Conservation (phyloP, 2,888 invertebrate genomes). For the Pegoplata infirma region DNA sequence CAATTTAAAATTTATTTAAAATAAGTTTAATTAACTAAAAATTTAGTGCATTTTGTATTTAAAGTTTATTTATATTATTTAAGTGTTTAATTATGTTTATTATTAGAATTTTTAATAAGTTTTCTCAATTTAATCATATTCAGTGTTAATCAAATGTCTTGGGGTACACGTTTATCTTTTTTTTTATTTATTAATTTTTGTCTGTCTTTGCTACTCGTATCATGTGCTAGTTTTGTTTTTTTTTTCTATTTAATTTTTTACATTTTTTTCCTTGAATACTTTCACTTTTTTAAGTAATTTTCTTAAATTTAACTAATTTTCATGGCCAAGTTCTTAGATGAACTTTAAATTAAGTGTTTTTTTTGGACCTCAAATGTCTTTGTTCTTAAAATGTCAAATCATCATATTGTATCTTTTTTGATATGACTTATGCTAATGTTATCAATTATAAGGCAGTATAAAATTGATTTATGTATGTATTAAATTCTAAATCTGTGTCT, state of each 20-base stretch:
- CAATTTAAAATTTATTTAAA: neutral
- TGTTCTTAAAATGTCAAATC: neutral
- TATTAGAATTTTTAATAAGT: neutral
- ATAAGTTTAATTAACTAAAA: too few species aligned
- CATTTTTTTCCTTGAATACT: constrained; percentile 8
- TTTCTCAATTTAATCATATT: constrained; percentile 4
- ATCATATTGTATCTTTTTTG: too few species aligned
- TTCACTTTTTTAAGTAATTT: constrained; percentile 43
- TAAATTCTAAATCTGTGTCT: too few species aligned
- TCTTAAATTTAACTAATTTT: constrained; percentile 3
- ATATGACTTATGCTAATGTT: too few species aligned
- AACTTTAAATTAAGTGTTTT: neutral
- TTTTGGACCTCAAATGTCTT: neutral
- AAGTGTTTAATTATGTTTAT: too few species aligned
- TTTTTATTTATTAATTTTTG: neutral
- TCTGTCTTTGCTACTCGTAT: constrained; percentile 4
- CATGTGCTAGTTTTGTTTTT: constrained; percentile 22
- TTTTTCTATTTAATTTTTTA: neutral
- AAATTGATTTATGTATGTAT: too few species aligned
- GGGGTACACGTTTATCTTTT: neutral
- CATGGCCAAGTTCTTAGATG: neutral
- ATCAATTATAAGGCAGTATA: too few species aligned
- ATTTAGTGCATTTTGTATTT: too few species aligned
- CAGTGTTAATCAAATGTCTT: neutral
- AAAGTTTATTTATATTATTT: too few species aligned